These are phyloP conservation scores for Gymnocypris eckloni DNA, from an alignment of 2,797 vertebrate genomes.

Conservation along the genomic window DNA sequence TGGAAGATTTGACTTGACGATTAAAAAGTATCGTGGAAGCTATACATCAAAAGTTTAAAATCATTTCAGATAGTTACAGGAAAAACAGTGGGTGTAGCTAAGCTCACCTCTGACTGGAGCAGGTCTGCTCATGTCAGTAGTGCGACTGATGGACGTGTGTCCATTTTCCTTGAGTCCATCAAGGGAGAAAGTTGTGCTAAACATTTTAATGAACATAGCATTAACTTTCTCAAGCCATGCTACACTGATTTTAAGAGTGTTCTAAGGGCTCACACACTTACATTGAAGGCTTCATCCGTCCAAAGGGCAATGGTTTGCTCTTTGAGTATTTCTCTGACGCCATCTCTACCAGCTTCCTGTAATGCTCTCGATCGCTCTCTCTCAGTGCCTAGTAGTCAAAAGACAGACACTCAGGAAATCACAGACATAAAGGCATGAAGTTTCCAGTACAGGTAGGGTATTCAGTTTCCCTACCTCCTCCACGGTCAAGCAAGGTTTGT, in stretches of 20 bases:
- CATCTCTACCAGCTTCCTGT: slow-evolving; percentile 80
- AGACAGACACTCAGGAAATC: slow-evolving; percentile 12
- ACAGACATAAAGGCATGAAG: neutral
- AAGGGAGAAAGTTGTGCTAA: slow-evolving; percentile 67
- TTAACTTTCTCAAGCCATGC: neutral
- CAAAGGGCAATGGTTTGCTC: slow-evolving; percentile 78
- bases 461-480: slow-evolving; percentile 74
- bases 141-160: slow-evolving; percentile 61
- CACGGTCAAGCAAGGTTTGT: slow-evolving; percentile 78
- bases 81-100: neutral
- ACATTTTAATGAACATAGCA: neutral
- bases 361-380: slow-evolving; percentile 79
- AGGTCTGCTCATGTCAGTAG: slow-evolving; percentile 68
- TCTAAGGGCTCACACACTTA: slow-evolving; percentile 61
- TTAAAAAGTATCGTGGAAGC: neutral
- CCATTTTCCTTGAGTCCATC: slow-evolving; percentile 62
- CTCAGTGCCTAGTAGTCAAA: slow-evolving; percentile 73
- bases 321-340: slow-evolving; percentile 79
- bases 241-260: neutral
- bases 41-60: neutral
- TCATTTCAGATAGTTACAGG: neutral
- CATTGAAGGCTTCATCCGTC: slow-evolving; percentile 76
- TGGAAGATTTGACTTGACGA: neutral
- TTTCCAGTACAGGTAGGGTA: neutral
- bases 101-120: slow-evolving; percentile 68